Evolutionary conservation across 2,888 invertebrate species (phyloP).

Genomic region (Oscheius myriophilus): DNA sequence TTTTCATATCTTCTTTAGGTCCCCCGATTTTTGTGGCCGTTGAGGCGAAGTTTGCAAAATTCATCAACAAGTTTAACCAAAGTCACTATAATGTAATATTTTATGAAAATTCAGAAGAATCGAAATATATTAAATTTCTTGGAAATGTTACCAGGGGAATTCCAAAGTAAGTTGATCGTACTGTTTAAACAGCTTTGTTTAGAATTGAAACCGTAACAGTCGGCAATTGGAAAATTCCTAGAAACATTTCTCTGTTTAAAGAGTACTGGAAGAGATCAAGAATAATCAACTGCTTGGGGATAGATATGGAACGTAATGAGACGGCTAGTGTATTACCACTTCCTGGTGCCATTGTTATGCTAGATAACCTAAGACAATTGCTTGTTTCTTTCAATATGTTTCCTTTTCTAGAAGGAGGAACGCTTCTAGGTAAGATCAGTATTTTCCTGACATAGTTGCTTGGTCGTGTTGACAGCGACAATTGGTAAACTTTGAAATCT

Average conservation of each 20-base stretch:
- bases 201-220: background rate
- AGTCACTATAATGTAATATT: no score
- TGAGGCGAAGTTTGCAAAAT: no score
- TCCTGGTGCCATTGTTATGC: slow-evolving; percentile 5
- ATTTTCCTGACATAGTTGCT: no score
- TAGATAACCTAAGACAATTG: slow-evolving; percentile 28
- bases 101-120: no score
- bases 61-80: no score
- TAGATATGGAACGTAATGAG: slow-evolving; percentile 21
- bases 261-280: slow-evolving; percentile 32
- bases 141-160: no score
- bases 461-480: background rate
- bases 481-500: no score
- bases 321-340: slow-evolving; percentile 2
- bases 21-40: no score
- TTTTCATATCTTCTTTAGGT: no score
- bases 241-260: slow-evolving; percentile 27
- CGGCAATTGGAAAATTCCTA: slow-evolving; percentile 20
- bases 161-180: no score
- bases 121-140: no score
- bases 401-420: slow-evolving; percentile 37
- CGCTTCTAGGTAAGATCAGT: slow-evolving; percentile 30
- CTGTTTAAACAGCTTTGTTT: background rate
- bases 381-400: slow-evolving; percentile 29
- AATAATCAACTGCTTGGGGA: slow-evolving; percentile 27